Evolutionary conservation across 2,888 invertebrate species (phyloP).

Genomic region (Limenitis camilla): DNA sequence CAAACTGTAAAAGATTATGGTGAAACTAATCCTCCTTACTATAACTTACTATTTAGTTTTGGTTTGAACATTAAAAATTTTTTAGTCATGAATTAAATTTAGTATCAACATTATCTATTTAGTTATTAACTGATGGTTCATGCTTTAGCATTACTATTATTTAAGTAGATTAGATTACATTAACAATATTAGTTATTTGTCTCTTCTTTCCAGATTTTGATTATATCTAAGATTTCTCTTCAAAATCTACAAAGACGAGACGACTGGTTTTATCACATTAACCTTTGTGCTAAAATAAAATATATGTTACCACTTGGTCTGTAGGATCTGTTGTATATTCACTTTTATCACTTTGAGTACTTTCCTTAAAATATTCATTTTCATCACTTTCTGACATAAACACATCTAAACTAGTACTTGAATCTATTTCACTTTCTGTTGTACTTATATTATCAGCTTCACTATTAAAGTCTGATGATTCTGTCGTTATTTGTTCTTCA

Average conservation of each 20-base stretch:
- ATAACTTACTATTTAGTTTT: too few species aligned
- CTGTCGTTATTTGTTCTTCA: neutral
- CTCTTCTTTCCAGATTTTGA: neutral
- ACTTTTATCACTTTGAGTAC: neutral
- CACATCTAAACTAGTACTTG: neutral
- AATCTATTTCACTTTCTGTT: neutral
- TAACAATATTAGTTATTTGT: neutral
- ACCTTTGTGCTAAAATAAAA: slow-evolving; percentile 1
- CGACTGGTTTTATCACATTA: neutral
- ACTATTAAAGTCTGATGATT: neutral
- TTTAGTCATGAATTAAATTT: neutral
- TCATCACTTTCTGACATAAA: neutral
- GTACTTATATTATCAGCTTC: neutral
- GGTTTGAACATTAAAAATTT: too few species aligned
- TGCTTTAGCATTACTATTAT: neutral
- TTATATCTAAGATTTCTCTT: neutral
- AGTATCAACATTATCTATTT: neutral
- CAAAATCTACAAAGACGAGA: slow-evolving; percentile 1
- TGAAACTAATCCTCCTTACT: too few species aligned
- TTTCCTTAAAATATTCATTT: neutral
- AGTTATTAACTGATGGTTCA: neutral
- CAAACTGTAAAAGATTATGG: too few species aligned
- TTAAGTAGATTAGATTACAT: neutral
- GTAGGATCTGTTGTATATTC: neutral
- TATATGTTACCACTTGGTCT: slow-evolving; percentile 10